Percentiles rank a stretch among this genome's conserved stretches.
Evolutionary conservation across 2,113 vertebrate species (phyloP).

Genomic region (Oenanthe oenanthe): DNA sequence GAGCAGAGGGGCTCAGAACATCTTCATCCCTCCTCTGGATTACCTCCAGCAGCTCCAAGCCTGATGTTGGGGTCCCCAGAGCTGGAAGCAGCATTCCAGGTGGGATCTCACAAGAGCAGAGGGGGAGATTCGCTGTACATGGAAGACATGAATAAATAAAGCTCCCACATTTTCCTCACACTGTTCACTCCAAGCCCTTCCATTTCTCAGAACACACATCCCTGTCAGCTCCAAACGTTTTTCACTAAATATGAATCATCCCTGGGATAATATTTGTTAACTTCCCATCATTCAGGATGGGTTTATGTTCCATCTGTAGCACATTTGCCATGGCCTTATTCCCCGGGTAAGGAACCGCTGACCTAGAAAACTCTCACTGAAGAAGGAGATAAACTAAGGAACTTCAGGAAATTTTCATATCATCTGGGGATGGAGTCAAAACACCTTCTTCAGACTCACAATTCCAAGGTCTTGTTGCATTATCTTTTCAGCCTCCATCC

Average conservation of each 20-base stretch:
- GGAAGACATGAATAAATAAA: neutral
- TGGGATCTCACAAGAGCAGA: neutral
- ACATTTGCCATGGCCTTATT: slow-evolving; percentile 31
- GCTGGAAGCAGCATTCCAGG: neutral
- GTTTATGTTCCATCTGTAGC: slow-evolving; percentile 6
- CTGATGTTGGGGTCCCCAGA: fast-evolving
- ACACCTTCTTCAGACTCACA: neutral
- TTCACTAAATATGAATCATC: neutral
- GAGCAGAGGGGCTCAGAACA: neutral
- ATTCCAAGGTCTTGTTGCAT: neutral
- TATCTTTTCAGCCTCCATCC: neutral
- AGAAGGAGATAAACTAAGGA: neutral
- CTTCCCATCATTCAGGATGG: neutral
- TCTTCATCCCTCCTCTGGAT: neutral
- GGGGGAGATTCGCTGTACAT: neutral
- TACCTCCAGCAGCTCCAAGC: neutral
- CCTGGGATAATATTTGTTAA: neutral
- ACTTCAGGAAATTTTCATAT: slow-evolving; percentile 15
- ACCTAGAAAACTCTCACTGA: slow-evolving; percentile 54
- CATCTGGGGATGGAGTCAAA: neutral
- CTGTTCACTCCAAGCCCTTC: neutral
- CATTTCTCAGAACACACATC: neutral
- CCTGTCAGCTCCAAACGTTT: neutral
- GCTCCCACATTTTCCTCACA: neutral
- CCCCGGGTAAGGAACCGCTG: neutral